Conservation (phyloP, 2,888 invertebrate genomes). For the Gortyna flavago region DNA sequence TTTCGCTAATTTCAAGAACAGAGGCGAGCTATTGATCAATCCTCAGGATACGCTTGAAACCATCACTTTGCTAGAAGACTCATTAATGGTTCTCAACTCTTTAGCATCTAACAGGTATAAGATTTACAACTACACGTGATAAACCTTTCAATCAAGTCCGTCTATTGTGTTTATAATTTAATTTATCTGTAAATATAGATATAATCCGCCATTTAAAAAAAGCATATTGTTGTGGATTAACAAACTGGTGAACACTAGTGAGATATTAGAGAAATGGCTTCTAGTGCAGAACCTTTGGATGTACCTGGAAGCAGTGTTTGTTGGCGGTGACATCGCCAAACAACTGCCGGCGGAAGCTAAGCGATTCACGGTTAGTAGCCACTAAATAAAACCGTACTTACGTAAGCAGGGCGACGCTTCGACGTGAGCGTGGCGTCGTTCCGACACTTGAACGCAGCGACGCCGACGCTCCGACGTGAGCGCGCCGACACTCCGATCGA, state of each 20-base stretch:
- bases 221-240: conserved; percentile 95
- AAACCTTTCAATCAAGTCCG: not conserved
- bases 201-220: conserved; percentile 96
- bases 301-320: conserved; percentile 97
- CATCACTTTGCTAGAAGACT: conserved; percentile 94
- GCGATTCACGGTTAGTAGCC: conserved; percentile 90
- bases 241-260: conserved; percentile 94
- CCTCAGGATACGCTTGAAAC: conserved; percentile 94
- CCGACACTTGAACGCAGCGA: not conserved
- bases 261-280: conserved; percentile 96
- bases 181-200: conserved; percentile 85
- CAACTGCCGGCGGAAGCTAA: conserved; percentile 96
- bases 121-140: not conserved
- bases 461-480: too few species aligned
- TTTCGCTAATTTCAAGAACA: conserved; percentile 93
- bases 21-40: conserved; percentile 95
- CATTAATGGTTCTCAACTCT: conserved; percentile 96
- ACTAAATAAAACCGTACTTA: not conserved
- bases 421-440: not conserved
- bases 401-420: not conserved
- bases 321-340: conserved; percentile 97
- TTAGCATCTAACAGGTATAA: conserved; percentile 94
- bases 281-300: conserved; percentile 97
- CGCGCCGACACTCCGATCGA: not conserved
- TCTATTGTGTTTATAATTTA: not conserved